Evolutionary conservation across 2,888 invertebrate species (phyloP).

Genomic region (Morpho deidamia): DNA sequence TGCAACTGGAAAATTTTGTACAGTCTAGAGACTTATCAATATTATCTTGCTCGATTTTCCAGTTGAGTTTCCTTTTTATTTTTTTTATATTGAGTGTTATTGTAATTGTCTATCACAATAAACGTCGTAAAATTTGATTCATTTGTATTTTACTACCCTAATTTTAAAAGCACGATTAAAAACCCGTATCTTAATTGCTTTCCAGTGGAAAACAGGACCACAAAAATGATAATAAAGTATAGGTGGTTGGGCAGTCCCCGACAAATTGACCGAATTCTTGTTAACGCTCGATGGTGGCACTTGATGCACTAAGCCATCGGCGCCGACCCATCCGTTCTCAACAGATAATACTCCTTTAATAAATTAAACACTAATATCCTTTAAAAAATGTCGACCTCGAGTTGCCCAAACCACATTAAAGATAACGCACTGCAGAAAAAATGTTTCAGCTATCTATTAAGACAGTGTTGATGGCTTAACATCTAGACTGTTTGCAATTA

Average conservation of each 20-base stretch:
- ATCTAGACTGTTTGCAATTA: slow-evolving; percentile 1
- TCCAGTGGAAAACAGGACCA: slow-evolving; percentile 55
- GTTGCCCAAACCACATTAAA: slow-evolving; percentile 30
- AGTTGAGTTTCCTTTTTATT: too few species aligned
- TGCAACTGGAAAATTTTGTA: too few species aligned
- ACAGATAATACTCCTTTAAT: slow-evolving; percentile 49
- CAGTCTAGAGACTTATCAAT: too few species aligned
- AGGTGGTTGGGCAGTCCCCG: slow-evolving; percentile 40
- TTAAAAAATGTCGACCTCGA: slow-evolving; percentile 36
- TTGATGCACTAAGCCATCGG: slow-evolving; percentile 20
- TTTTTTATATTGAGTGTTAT: too few species aligned
- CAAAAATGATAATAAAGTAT: slow-evolving; percentile 62
- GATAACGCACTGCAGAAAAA: slow-evolving; percentile 34
- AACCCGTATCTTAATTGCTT: slow-evolving; percentile 69
- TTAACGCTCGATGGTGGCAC: slow-evolving; percentile 46
- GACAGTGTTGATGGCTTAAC: too few species aligned
- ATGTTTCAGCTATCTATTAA: too few species aligned
- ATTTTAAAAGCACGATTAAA: slow-evolving; percentile 65
- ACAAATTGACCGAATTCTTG: slow-evolving; percentile 63
- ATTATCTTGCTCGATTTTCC: too few species aligned
- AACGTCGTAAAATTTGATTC: neutral
- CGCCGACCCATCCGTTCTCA: slow-evolving; percentile 18
- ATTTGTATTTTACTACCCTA: slow-evolving; percentile 39
- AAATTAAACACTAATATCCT: slow-evolving; percentile 57
- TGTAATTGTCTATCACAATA: too few species aligned